Percentiles rank a stretch among this genome's conserved stretches.
phyloP scores from a whole-genome alignment of 1,140 invertebrate species.

The Drosophila oshimai region DNA sequence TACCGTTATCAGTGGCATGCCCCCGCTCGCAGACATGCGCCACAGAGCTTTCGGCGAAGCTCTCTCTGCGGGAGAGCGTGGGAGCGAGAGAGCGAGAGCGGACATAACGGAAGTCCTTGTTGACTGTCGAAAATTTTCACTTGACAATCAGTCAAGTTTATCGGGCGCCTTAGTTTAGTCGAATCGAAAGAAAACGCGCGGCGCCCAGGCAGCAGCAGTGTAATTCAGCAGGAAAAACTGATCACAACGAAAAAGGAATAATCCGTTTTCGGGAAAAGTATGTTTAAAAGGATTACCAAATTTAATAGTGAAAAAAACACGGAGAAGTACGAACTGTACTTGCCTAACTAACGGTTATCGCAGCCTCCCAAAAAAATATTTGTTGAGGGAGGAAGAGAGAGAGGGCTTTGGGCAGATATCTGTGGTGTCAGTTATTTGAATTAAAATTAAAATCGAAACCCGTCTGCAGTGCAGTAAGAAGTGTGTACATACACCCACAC shows the following conservation, averaged over 20 bases:
- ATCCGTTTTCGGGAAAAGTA: constrained; percentile 31
- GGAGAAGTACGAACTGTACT: constrained; percentile 32
- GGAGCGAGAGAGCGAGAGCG: neutral
- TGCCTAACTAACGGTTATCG: constrained; percentile 24
- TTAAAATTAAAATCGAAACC: constrained; percentile 44
- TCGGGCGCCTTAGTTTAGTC: constrained; percentile 75
- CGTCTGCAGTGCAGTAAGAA: constrained; percentile 36
- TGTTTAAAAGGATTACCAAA: neutral
- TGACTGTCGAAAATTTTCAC: constrained; percentile 77
- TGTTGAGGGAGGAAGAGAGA: neutral
- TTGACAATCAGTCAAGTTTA: constrained; percentile 75
- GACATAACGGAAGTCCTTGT: constrained; percentile 55
- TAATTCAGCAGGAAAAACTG: constrained; percentile 13
- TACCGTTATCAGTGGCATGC: constrained; percentile 65
- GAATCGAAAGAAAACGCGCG: constrained; percentile 39
- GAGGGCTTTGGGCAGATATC: neutral
- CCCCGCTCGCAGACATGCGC: constrained; percentile 45
- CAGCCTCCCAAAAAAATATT: constrained; percentile 36
- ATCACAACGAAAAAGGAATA: constrained; percentile 55
- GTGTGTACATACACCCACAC: constrained; percentile 45
- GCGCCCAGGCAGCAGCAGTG: constrained; percentile 13
- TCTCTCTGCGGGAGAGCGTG: constrained; percentile 15
- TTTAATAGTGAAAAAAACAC: neutral
- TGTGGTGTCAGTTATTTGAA: constrained; percentile 27
- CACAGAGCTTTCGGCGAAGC: constrained; percentile 31